phyloP scores from a whole-genome alignment of 2,797 vertebrate species.

The Coregonus suidteri region DNA sequence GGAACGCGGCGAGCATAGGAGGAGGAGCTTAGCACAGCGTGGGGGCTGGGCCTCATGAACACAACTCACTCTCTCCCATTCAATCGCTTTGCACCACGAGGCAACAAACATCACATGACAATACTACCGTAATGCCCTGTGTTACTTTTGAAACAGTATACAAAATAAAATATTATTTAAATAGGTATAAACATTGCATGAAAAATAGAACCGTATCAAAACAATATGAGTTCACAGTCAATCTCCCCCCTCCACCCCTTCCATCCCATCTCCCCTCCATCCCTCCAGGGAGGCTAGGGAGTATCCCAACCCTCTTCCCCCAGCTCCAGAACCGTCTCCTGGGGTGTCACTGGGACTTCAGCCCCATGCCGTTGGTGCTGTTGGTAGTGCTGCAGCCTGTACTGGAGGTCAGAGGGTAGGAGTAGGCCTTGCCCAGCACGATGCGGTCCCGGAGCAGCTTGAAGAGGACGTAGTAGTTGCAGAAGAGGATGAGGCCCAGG shows the following conservation, averaged over 20 bases:
- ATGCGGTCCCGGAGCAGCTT: conserved; percentile 97
- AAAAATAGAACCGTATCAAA: conserved; percentile 99
- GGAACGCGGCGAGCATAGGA: conserved; percentile 1
- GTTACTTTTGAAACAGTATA: conserved; percentile 87
- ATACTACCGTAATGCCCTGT: conserved; percentile 68
- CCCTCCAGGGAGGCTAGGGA: neutral
- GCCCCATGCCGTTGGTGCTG: conserved; percentile 70
- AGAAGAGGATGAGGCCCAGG: conserved; percentile 97
- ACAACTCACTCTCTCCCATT: conserved; percentile 14
- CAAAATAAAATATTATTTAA: conserved; percentile 99
- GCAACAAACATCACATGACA: conserved; percentile 40
- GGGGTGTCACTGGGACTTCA: conserved; percentile 85
- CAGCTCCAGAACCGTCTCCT: conserved; percentile 23
- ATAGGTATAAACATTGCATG: conserved; percentile 98
- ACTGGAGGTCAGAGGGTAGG: conserved; percentile 84
- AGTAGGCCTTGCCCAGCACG: conserved; percentile 95
- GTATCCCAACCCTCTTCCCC: conserved; percentile 24
- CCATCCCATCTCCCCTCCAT: conserved; percentile 18
- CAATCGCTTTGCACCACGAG: conserved; percentile 52
- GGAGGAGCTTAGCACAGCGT: neutral
- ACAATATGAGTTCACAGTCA: conserved; percentile 82
- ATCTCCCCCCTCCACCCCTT: conserved; percentile 20
- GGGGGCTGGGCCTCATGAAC: neutral
- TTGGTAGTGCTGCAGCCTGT: neutral
- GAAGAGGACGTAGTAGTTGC: conserved; percentile 99